These are phyloP conservation scores for Paramuricea clavata DNA, from an alignment of 92 coral and sea anemone genomes.

Conservation along the genomic window DNA sequence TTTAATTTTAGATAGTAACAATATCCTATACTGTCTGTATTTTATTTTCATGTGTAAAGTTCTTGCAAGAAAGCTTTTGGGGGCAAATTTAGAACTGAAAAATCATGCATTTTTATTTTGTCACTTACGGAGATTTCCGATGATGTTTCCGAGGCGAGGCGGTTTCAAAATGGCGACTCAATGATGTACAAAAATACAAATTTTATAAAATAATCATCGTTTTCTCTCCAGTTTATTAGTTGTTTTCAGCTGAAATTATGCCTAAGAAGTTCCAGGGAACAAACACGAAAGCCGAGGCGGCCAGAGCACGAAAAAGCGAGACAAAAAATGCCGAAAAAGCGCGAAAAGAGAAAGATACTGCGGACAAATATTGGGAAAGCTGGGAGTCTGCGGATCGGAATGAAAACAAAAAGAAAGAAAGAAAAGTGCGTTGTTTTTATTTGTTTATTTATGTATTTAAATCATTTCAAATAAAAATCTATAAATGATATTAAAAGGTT, in stretches of 20 bases:
- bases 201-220: not conserved
- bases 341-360: constrained; percentile 80
- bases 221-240: not conserved
- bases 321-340: constrained; percentile 85
- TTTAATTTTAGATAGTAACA: too few species aligned
- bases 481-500: not conserved
- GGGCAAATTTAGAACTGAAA: not conserved
- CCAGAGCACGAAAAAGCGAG: constrained; percentile 87
- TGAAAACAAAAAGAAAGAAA: constrained; percentile 77
- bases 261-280: constrained; percentile 97
- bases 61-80: not conserved
- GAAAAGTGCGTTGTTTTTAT: constrained; percentile 73
- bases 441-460: not conserved
- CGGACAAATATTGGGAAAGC: constrained; percentile 91
- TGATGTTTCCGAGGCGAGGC: not conserved
- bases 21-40: too few species aligned
- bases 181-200: not conserved
- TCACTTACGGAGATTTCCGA: not conserved
- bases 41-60: not conserved
- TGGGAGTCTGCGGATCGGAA: constrained; percentile 75
- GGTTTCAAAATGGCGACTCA: not conserved
- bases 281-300: constrained; percentile 95
- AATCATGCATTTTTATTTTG: not conserved
- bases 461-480: not conserved
- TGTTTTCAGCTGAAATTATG: constrained; percentile 59